phyloP scores from a whole-genome alignment of 2,797 vertebrate genomes.

The Merluccius polli region DNA sequence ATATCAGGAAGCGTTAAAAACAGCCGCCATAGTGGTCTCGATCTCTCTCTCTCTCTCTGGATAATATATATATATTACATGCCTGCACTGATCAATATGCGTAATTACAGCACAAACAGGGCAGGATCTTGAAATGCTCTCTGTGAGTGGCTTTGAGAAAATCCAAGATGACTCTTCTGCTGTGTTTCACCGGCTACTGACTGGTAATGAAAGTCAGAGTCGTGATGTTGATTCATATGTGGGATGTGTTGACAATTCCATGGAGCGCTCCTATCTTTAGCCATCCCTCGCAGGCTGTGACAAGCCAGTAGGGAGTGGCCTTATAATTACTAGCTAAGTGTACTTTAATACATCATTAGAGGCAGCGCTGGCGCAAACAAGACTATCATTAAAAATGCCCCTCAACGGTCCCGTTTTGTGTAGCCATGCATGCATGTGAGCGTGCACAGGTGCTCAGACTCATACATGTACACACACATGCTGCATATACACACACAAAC shows the following conservation, averaged over 20 bases:
- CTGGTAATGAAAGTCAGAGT: neutral
- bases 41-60: too few relatives aligned
- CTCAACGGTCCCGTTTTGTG: constrained; percentile 43
- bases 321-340: constrained; percentile 64
- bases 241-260: neutral
- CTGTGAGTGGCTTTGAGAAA: neutral
- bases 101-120: neutral
- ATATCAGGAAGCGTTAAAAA: too few relatives aligned
- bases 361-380: constrained; percentile 53
- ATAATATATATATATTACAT: too few relatives aligned
- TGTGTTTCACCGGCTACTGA: neutral
- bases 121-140: neutral
- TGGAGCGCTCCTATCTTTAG: neutral
- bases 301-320: constrained; percentile 53
- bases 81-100: neutral
- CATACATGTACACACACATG: neutral
- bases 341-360: constrained; percentile 68
- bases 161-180: constrained; percentile 19
- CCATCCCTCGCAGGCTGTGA: constrained; percentile 6
- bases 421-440: constrained; percentile 22
- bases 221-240: neutral
- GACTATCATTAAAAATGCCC: constrained; percentile 57
- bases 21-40: too few relatives aligned
- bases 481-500: neutral
- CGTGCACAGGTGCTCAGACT: constrained; percentile 46